Conservation (phyloP, 2,888 invertebrate genomes). For the Scaeva pyrastri region DNA sequence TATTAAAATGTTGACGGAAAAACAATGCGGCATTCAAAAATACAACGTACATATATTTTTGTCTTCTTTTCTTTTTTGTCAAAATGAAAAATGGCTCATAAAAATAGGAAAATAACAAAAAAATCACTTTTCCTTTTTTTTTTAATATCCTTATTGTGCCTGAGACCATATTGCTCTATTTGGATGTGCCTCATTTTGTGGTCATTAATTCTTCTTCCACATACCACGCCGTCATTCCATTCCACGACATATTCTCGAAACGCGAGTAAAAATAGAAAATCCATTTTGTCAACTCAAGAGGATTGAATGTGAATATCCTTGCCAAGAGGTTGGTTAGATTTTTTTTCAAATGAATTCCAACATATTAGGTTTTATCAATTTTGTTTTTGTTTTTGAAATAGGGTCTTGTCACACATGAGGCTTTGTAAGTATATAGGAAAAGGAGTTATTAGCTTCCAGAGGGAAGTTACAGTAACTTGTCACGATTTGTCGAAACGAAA, state of each 20-base stretch:
- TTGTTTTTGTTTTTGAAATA: background rate
- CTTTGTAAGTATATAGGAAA: too few species aligned
- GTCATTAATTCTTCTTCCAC: conserved; percentile 36
- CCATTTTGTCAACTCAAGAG: conserved; percentile 16
- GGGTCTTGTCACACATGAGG: background rate
- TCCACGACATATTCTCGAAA: background rate
- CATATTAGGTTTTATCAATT: background rate
- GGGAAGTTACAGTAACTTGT: too few species aligned
- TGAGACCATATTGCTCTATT: conserved; percentile 1
- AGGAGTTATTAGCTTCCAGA: too few species aligned
- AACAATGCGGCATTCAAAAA: conserved; percentile 29
- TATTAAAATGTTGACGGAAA: background rate
- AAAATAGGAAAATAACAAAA: background rate
- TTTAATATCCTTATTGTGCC: conserved; percentile 11
- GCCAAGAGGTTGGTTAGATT: conserved; percentile 39
- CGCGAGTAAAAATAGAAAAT: conserved; percentile 35
- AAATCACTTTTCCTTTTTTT: conserved; percentile 3
- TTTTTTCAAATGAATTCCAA: background rate
- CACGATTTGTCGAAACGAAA: too few species aligned
- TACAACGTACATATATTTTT: too few species aligned
- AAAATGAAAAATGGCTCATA: conserved; percentile 26
- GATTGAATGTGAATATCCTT: conserved; percentile 30
- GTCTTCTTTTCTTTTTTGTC: conserved; percentile 1
- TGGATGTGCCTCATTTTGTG: conserved; percentile 20
- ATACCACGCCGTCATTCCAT: background rate